Conservation (phyloP, 2,113 vertebrate genomes). For the Rallus limicola region DNA sequence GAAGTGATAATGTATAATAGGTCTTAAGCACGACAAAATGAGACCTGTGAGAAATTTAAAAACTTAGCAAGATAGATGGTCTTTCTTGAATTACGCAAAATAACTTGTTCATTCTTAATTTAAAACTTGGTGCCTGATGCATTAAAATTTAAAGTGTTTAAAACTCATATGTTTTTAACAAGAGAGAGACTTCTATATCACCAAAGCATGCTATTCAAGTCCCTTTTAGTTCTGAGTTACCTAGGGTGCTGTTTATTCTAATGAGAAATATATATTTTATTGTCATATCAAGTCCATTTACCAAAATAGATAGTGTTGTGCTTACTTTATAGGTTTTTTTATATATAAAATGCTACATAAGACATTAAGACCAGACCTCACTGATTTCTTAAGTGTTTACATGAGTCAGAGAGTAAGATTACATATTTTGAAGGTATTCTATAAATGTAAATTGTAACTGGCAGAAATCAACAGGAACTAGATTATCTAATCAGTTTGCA, state of each 20-base stretch:
- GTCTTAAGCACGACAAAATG: conserved; percentile 42
- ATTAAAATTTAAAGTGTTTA: conserved; percentile 10
- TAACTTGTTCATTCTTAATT: conserved; percentile 35
- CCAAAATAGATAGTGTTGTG: background rate
- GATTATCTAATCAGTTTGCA: conserved; percentile 43
- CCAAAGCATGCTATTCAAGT: background rate
- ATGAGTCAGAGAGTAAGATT: background rate
- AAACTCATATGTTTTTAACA: conserved; percentile 6
- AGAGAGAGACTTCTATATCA: background rate
- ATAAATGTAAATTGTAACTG: conserved; percentile 5
- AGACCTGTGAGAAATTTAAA: conserved; percentile 45
- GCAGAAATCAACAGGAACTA: conserved; percentile 7
- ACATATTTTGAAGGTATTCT: background rate
- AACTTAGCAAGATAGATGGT: conserved; percentile 29
- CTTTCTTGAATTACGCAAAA: conserved; percentile 19
- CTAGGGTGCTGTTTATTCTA: background rate
- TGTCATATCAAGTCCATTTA: background rate
- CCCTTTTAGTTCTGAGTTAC: background rate
- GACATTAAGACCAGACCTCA: background rate
- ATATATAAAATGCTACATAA: background rate
- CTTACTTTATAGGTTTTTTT: background rate
- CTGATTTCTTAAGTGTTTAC: conserved; percentile 18
- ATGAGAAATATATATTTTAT: background rate
- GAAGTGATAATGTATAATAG: conserved; percentile 28
- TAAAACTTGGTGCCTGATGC: background rate